Evolutionary conservation across 2,113 vertebrate genomes (phyloP), one percentile per base, ranked within the genome.

Genomic region (Lampris incognitus): DNA sequence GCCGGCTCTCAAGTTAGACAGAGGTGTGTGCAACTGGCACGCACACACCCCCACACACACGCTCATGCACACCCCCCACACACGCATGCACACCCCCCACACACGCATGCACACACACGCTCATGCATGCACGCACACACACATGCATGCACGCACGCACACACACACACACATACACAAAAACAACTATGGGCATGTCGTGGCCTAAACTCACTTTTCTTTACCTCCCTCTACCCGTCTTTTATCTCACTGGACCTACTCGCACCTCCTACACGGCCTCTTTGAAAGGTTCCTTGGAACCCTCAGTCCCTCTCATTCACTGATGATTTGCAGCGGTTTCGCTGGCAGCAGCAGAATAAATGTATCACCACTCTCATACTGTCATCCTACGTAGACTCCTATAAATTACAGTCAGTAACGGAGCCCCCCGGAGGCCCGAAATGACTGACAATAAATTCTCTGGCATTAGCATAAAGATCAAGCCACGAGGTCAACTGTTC

Each of bases 401-500:
- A 77, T 84, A 84, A 54, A 88, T 86, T 69, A 70, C 48, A 39
- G 10, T 69, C 65, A 82, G 66, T 61, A 49, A 62, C 1, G 52
- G n/a, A 38, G 79, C 49, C 69, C 74, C 59, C 8, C 24, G 24
- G 11, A 86, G 87, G 83, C 84, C 66, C 74, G 62, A 73, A 78
- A 64, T 55, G 72, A 42, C 52, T 66, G 77, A 79, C 78, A 57
- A 88, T 89, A 88, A 82, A 91, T 89, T 85, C 69, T 85, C 52
- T 72, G 77, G 75, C 81, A 89, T 86, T 82, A 81, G 71, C 79
- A 85, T 84, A 66, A 85, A 84, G 79, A 78, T 83, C 85, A 83
- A 80, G 5, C 76, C 64, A 55, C 1, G 58, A 67, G 90, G 86
- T 92, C 90, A 90, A 89, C 46, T 83, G 83, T 85, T 88, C 74